phyloP scores from a whole-genome alignment of 2,113 vertebrate genomes.

The Cololabis saira region DNA sequence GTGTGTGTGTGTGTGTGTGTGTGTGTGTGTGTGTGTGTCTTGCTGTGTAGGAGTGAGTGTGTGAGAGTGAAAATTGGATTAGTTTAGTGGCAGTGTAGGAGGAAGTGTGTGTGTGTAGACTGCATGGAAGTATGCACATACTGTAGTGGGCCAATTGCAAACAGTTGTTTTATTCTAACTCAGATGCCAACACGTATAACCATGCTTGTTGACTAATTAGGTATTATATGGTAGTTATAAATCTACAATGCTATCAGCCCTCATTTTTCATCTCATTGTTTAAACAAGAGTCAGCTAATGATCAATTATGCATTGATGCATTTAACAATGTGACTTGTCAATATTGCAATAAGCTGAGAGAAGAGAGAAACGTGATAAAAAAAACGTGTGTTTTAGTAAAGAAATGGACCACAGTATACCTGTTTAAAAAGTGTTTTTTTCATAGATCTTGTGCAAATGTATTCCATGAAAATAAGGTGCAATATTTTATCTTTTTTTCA shows the following conservation, averaged over 20 bases:
- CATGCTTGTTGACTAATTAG: slow-evolving; percentile 1
- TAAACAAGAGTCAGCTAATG: not conserved
- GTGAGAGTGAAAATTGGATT: slow-evolving; percentile 66
- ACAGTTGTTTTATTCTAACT: slow-evolving; percentile 8
- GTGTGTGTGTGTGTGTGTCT: slow-evolving; percentile 62
- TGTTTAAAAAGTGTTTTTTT: too few species aligned
- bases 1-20: slow-evolving; percentile 54
- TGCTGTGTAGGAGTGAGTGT: slow-evolving; percentile 56
- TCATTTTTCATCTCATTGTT: slow-evolving; percentile 2
- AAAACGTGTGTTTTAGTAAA: too few species aligned
- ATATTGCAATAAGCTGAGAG: too few species aligned
- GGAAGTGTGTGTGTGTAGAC: slow-evolving; percentile 8
- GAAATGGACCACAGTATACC: too few species aligned
- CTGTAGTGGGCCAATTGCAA: not conserved
- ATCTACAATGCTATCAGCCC: not conserved
- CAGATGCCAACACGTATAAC: slow-evolving; percentile 1
- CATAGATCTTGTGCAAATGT: too few species aligned
- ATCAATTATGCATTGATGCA: too few species aligned
- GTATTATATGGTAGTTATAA: not conserved
- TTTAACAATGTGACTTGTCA: too few species aligned
- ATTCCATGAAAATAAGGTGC: too few species aligned
- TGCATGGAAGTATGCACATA: not conserved
- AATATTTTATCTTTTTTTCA: too few species aligned
- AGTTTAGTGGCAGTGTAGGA: slow-evolving; percentile 55
- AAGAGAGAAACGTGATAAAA: too few species aligned